Base-by-base conservation (phyloP, 1,140 invertebrate species). In the Hyphantria cunea region DNA sequence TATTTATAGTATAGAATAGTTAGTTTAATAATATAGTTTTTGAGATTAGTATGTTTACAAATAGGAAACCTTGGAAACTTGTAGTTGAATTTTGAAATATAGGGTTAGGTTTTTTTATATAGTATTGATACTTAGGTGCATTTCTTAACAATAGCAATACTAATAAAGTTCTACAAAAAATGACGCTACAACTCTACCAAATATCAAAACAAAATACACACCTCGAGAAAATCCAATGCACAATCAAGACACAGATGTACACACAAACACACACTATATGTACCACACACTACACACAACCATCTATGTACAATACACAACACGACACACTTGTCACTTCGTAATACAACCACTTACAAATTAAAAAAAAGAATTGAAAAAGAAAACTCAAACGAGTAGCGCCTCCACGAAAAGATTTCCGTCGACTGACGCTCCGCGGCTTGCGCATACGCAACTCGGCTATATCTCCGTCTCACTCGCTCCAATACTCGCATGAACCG, bases 341-440 rank as follows among this genome's bases (percentile, higher is more conserved):
- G 37, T 42, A 51, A 6, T 14, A 44, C n/a, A 11, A 45, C 17
- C 12, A 25, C 17, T 25, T 25, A 25, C 15, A 50, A 49, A 17
- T 6, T 5, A 42, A 31, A 12, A 37, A 60, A 41, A 14, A 13
- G 9, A 31, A 49, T 14, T 42, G 6, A 25, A 3, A 14, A 15
- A 9, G 6, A 11, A 13, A 14, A 51, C 37, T 33, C n/a, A 25
- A 51, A 3, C 17, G 17, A 47, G 39, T 17, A 45, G 39, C 45
- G 37, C 8, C 8, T 10, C 25, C 17, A n/a, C 11, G n/a, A 10
- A 13, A 32, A 41, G 62, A 55, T 72, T 71, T 44, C 17, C 56
- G 58, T 9, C 41, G 56, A 76, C 68, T 76, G 71, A 67, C 71
- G 66, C 66, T 41, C 9, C 58, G 74, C 49, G 68, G 71, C 65